Percentiles rank a stretch among this genome's conserved stretches.
Conservation (phyloP, 2,113 vertebrate species). For the Pipa parva region DNA sequence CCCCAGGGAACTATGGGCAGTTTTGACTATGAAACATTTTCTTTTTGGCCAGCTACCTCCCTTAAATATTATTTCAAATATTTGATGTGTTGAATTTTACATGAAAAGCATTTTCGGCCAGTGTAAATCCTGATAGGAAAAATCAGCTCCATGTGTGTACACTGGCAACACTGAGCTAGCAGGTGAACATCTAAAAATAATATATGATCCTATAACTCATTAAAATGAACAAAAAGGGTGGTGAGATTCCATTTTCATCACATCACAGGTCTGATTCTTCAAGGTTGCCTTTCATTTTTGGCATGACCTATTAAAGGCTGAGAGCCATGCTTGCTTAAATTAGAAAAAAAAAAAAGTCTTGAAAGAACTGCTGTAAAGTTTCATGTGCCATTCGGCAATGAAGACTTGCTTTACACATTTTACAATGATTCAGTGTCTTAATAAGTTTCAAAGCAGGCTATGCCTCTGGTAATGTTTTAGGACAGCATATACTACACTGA, state of each 20-base stretch:
- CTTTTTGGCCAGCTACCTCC: constrained; percentile 40
- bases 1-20: constrained; percentile 35
- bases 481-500: too few species aligned
- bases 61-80: constrained; percentile 44
- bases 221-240: constrained; percentile 42
- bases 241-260: constrained; percentile 43
- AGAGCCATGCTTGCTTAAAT: constrained; percentile 10
- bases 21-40: constrained; percentile 38
- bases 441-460: too few species aligned
- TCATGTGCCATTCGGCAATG: constrained; percentile 1
- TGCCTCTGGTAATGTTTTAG: too few species aligned
- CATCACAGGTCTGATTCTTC: constrained; percentile 41
- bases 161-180: constrained; percentile 37
- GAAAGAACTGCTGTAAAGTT: constrained; percentile 4
- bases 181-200: constrained; percentile 44
- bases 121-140: constrained; percentile 43
- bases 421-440: background rate
- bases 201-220: constrained; percentile 42
- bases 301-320: constrained; percentile 1
- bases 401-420: background rate
- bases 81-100: constrained; percentile 43
- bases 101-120: constrained; percentile 42
- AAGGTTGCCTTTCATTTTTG: constrained; percentile 38
- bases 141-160: constrained; percentile 43
- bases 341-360: constrained; percentile 25